Conservation (phyloP, 2,888 invertebrate genomes). For the Meiosimyza platycephala region DNA sequence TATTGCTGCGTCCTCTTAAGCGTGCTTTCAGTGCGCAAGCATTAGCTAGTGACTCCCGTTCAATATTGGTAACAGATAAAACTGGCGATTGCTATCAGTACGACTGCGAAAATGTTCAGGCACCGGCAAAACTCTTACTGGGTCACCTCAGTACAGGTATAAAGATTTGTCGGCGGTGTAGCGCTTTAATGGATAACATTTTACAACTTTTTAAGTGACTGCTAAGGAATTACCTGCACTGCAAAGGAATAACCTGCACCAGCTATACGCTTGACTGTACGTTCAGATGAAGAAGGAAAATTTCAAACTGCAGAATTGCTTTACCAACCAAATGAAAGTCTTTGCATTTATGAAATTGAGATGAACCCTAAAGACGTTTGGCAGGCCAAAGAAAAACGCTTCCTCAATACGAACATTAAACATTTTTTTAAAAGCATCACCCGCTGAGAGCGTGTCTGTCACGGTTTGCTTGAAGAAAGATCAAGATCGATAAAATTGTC, state of each 20-base stretch:
- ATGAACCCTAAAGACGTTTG: conserved; percentile 44
- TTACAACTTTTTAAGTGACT: conserved; percentile 77
- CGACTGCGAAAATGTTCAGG: conserved; percentile 55
- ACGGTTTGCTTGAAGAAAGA: no score
- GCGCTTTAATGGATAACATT: conserved; percentile 73
- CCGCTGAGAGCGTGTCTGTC: conserved; percentile 21
- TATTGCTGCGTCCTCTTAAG: conserved; percentile 65
- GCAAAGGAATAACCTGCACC: conserved; percentile 69
- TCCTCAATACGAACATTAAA: conserved; percentile 52
- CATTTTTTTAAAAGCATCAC: conserved; percentile 51
- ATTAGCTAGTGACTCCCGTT: conserved; percentile 68
- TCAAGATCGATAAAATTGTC: no score
- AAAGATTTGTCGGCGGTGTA: conserved; percentile 83
- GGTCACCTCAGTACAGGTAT: conserved; percentile 89
- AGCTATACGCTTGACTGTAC: conserved; percentile 65
- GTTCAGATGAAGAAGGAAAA: conserved; percentile 58
- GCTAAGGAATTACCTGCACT: conserved; percentile 69
- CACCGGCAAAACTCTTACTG: conserved; percentile 71
- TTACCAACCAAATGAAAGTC: conserved; percentile 66
- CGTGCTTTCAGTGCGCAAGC: conserved; percentile 75
- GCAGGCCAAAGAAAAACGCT: conserved; percentile 48
- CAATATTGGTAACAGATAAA: conserved; percentile 80
- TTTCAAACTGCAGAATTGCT: conserved; percentile 67
- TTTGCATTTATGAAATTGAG: conserved; percentile 63
- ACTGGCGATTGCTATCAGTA: no score